A percentile compares a stretch with the other conserved stretches of the same genome.
These are phyloP conservation scores for Drosophila nigromelanica DNA, from an alignment of 1,140 invertebrate species.

Conservation along the genomic window DNA sequence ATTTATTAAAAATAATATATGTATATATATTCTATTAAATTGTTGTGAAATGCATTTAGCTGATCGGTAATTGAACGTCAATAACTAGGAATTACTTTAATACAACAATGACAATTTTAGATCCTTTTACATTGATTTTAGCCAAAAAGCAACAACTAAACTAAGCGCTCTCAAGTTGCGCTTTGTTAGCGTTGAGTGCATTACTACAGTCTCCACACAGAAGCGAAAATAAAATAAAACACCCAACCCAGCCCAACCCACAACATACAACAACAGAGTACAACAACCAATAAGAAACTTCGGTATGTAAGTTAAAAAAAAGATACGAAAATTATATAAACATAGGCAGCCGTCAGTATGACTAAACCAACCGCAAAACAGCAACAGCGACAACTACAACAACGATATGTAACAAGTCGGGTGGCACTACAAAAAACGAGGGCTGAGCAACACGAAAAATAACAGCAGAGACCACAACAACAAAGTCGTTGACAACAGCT, in stretches of 20 bases:
- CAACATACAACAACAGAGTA: conserved; percentile 42
- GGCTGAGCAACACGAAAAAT: conserved; percentile 36
- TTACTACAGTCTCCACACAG: conserved; percentile 1
- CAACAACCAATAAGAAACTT: conserved; percentile 44
- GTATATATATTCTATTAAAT: too few species aligned
- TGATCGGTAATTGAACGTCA: too few species aligned
- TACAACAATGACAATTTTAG: too few species aligned
- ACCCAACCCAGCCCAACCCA: conserved; percentile 49
- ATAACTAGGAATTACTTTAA: too few species aligned
- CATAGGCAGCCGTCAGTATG: conserved; percentile 73
- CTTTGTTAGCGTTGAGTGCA: conserved; percentile 29
- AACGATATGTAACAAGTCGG: conserved; percentile 77
- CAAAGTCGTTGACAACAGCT: conserved; percentile 48
- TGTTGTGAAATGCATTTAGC: too few species aligned
- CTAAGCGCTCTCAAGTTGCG: neutral
- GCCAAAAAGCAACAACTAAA: too few species aligned
- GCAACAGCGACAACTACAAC: conserved; percentile 46
- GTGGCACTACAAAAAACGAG: conserved; percentile 59
- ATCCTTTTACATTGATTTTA: neutral
- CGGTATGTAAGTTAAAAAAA: conserved; percentile 69
- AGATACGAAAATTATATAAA: conserved; percentile 81
- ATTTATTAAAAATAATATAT: too few species aligned
- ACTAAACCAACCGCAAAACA: conserved; percentile 75
- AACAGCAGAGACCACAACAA: conserved; percentile 33
- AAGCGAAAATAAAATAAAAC: conserved; percentile 21